Conservation (phyloP, 2,113 vertebrate genomes). For the Montifringilla adamsi region DNA sequence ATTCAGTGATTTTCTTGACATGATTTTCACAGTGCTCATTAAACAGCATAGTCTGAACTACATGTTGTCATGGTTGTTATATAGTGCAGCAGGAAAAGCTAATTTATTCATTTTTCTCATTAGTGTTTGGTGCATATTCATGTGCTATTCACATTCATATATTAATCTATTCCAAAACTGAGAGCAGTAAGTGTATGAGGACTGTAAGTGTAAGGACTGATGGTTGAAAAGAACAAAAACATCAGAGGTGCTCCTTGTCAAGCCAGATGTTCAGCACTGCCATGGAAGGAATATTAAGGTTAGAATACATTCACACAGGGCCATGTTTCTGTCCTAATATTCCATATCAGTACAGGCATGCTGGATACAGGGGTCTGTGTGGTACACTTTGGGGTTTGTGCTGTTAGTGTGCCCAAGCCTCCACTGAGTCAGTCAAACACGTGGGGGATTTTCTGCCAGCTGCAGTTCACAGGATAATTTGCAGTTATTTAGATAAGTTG, state of each 20-base stretch:
- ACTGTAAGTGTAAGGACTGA: not conserved
- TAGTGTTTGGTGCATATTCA: not conserved
- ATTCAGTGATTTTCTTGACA: not conserved
- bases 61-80: not conserved
- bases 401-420: not conserved
- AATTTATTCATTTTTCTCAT: not conserved
- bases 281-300: not conserved
- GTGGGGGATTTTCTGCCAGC: not conserved
- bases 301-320: not conserved
- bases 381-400: not conserved
- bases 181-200: not conserved
- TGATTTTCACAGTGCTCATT: not conserved
- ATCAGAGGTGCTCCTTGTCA: not conserved
- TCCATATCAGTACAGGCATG: not conserved
- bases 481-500: not conserved
- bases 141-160: not conserved
- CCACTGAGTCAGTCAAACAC: not conserved
- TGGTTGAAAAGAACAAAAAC: not conserved
- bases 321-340: not conserved
- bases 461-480: not conserved
- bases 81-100: not conserved
- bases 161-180: not conserved
- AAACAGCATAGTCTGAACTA: not conserved
- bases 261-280: not conserved
- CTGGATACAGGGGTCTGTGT: not conserved